Percentiles rank a stretch among this genome's conserved stretches.
phyloP scores from a whole-genome alignment of 2,797 vertebrate genomes.

The Coilia nasus region DNA sequence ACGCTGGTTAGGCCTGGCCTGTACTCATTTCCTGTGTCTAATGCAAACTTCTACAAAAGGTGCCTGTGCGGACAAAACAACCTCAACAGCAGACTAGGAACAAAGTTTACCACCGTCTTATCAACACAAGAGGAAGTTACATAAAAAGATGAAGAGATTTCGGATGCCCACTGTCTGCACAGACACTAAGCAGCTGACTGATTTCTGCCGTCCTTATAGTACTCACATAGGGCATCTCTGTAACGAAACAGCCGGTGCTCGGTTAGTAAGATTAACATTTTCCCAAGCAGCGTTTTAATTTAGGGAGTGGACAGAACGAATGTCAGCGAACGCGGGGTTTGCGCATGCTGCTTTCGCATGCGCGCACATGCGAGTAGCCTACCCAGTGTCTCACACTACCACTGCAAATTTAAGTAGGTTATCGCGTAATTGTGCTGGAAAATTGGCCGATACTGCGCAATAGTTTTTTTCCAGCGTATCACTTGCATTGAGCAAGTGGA shows the following conservation, averaged over 20 bases:
- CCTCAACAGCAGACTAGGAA: not conserved
- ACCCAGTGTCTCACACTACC: not conserved
- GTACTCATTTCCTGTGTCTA: not conserved
- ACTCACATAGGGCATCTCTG: not conserved
- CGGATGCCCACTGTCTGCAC: not conserved
- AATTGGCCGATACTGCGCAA: conserved; percentile 32
- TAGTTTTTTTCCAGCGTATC: conserved; percentile 1
- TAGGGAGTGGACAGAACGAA: not conserved
- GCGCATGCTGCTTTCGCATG: not conserved
- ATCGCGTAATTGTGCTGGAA: conserved; percentile 35
- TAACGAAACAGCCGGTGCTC: not conserved
- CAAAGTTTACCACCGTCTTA: not conserved
- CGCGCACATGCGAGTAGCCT: not conserved
- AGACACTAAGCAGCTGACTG: not conserved
- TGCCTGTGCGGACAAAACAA: not conserved
- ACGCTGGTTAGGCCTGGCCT: not conserved
- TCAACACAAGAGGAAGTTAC: not conserved
- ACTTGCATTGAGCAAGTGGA: not conserved
- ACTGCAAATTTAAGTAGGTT: conserved; percentile 5
- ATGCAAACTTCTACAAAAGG: not conserved
- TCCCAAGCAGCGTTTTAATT: not conserved
- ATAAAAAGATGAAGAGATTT: not conserved
- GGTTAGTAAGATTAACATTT: not conserved
- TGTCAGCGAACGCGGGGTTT: not conserved
- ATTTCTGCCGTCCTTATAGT: not conserved